Conservation (phyloP, 2,888 invertebrate genomes). For the Polydrusus tereticollis region DNA sequence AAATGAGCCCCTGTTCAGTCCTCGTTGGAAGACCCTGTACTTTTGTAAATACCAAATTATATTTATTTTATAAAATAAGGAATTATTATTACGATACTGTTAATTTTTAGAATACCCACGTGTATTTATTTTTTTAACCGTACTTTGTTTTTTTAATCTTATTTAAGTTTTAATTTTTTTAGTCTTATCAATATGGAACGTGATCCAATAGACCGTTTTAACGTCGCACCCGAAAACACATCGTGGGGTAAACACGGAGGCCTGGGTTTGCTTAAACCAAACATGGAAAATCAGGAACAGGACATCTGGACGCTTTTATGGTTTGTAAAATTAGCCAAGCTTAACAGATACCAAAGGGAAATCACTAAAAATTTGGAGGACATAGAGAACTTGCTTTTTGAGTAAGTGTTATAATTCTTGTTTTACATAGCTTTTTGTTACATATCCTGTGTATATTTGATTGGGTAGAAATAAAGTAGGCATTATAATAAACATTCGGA, state of each 20-base stretch:
- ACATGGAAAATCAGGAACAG: slow-evolving; percentile 48
- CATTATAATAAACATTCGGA: too few species aligned
- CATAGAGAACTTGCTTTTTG: slow-evolving; percentile 62
- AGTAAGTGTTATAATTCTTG: slow-evolving; percentile 20
- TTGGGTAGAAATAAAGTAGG: too few species aligned
- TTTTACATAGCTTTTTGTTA: background rate
- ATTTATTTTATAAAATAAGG: too few species aligned
- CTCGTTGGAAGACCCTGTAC: too few species aligned
- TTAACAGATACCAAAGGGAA: slow-evolving; percentile 52
- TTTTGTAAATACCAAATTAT: too few species aligned
- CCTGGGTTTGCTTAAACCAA: slow-evolving; percentile 50
- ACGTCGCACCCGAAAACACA: slow-evolving; percentile 55
- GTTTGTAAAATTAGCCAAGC: slow-evolving; percentile 67
- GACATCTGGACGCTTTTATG: slow-evolving; percentile 69
- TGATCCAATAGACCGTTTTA: slow-evolving; percentile 55
- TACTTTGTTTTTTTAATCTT: background rate
- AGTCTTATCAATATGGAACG: slow-evolving; percentile 51
- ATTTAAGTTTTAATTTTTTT: slow-evolving; percentile 55
- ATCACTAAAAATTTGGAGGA: slow-evolving; percentile 67
- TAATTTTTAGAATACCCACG: too few species aligned
- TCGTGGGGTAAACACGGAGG: slow-evolving; percentile 48
- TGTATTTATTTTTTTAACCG: too few species aligned
- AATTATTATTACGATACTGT: too few species aligned
- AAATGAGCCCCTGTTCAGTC: too few species aligned
- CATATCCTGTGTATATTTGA: too few species aligned